phyloP scores from a whole-genome alignment of 2,113 vertebrate genomes.

The Bubo scandiacus region DNA sequence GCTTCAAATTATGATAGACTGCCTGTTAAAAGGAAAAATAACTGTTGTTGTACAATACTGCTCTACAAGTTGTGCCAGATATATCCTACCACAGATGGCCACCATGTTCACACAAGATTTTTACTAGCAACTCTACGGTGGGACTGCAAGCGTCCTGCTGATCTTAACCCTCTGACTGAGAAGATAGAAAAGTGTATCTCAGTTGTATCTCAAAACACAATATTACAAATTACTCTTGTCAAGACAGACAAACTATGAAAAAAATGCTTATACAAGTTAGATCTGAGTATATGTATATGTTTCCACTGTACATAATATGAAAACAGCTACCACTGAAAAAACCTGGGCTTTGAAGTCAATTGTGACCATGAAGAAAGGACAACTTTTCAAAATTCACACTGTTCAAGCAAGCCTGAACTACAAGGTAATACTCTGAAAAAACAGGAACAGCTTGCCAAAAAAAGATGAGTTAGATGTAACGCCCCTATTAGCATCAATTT shows the following conservation, averaged over 20 bases:
- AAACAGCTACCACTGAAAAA: neutral
- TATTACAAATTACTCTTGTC: neutral
- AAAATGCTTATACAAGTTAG: neutral
- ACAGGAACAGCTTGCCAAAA: neutral
- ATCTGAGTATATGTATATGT: neutral
- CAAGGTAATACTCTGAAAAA: neutral
- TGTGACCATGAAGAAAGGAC: neutral
- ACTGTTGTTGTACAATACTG: neutral
- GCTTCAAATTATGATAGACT: conserved; percentile 90
- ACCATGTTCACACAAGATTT: neutral
- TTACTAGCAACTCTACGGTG: neutral
- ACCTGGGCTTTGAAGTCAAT: neutral
- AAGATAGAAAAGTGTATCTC: neutral
- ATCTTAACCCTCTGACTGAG: neutral
- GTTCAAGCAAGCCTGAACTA: neutral
- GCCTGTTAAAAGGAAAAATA: conserved; percentile 74
- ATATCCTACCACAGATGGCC: neutral
- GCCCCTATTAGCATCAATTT: fast-evolving
- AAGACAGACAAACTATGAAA: neutral
- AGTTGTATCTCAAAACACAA: neutral
- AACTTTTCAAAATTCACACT: neutral
- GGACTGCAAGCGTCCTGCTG: neutral
- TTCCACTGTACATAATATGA: neutral
- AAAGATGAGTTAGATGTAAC: neutral
- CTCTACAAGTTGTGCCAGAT: neutral